Percentiles rank a stretch among this genome's conserved stretches.
These are phyloP conservation scores for Antedon mediterranea DNA, from an alignment of 53 echinoderm and acorn worm genomes.

Conservation along the genomic window DNA sequence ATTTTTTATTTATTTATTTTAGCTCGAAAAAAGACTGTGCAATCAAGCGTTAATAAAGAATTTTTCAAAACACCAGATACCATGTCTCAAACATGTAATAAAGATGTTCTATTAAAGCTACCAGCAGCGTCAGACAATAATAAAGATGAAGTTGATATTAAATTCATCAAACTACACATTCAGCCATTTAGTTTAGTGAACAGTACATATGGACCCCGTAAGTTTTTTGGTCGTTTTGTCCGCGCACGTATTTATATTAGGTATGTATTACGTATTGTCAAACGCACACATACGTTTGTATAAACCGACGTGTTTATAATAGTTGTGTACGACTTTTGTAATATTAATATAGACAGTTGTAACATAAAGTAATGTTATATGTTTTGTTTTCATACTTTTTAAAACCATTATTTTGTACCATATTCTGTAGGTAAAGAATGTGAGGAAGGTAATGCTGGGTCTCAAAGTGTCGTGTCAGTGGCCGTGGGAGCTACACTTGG, in stretches of 20 bases:
- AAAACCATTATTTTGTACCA: not conserved
- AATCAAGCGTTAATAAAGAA: conserved; percentile 6
- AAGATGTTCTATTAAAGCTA: conserved; percentile 10
- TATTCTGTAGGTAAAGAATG: conserved; percentile 43
- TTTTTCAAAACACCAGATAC: conserved; percentile 40
- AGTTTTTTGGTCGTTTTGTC: no score
- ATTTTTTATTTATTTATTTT: not conserved
- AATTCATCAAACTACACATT: conserved; percentile 39
- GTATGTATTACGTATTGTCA: no score
- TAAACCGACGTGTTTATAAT: no score
- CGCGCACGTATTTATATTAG: no score
- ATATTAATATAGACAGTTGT: no score
- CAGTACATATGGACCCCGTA: conserved; percentile 1
- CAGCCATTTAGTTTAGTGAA: conserved; percentile 56
- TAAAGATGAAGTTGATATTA: conserved; percentile 35
- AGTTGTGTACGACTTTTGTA: no score
- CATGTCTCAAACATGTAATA: conserved; percentile 39
- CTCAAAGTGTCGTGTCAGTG: conserved; percentile 59
- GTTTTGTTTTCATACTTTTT: not conserved
- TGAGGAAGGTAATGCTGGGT: conserved; percentile 29
- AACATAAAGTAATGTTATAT: no score
- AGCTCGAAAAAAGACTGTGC: conserved; percentile 37
- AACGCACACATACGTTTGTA: no score
- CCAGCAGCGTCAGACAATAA: not conserved
- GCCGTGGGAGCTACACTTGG: conserved; percentile 84